Base-by-base conservation (phyloP, 2,797 vertebrate genomes). In the Tokudaia muenninki region DNA sequence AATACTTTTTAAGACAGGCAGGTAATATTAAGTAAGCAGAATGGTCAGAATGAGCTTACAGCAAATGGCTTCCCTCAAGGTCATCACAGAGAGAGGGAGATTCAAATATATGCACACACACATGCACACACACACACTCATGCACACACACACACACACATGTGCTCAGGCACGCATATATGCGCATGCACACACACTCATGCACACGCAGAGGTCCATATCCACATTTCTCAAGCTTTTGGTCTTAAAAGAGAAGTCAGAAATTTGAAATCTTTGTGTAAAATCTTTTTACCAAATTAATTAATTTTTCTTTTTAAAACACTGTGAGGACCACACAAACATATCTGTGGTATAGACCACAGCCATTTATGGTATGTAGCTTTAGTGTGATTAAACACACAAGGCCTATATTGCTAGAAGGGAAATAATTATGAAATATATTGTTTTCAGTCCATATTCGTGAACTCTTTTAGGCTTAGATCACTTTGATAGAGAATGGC, bases 291-390 rank as follows among this genome's bases (percentile, higher is more conserved):
- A 61, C 19, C 41, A 59, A 92, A 74, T 55, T 24, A 50, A 61
- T 75, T 70, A 59, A 77, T 47, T 96, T 65, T 96, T 72, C 78
- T 94, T 97, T 63, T 95, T 55, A 78, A 94, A 95, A 92, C 57
- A 94, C n/a, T 17, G 21, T 29, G 67, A 96, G 67, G 89, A 80
- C 50, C 41, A 97, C 74, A 94, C 88, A 88, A 81, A 87, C 61
- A n/a, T 94, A n/a, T 86, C 50, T 92, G 59, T 63, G 14, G 75
- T 67, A 65, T 91, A 87, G 94, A 87, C 57, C 37, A n/a, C 5
- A 47, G 26, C 8, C 19, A 12, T 52, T 77, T 67, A 50, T 65
- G 11, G 21, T 74, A 74, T 87, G 41, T 22, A 50, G 75, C 44
- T 72, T 59, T 29, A 59, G 79, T 6, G 2, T 67, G 22, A 79